phyloP scores from a whole-genome alignment of 2,888 invertebrate genomes.

The Corbicula japonica region DNA sequence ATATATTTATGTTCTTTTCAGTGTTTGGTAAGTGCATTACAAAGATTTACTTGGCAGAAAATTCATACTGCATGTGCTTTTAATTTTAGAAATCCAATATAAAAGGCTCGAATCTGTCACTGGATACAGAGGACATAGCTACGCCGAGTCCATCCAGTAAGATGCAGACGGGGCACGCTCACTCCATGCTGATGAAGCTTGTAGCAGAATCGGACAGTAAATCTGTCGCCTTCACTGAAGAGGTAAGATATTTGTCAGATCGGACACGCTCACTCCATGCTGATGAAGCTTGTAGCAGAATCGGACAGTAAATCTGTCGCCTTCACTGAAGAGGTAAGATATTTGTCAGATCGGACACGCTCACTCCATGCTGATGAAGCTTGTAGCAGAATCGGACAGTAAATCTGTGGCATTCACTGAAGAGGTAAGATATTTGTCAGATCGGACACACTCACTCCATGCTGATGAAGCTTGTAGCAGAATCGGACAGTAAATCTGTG shows the following conservation, averaged over 20 bases:
- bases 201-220: constrained; percentile 96
- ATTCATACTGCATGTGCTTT: not conserved
- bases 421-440: constrained; percentile 95
- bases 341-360: constrained; percentile 93
- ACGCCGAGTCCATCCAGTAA: constrained; percentile 90
- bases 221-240: constrained; percentile 98
- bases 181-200: constrained; percentile 95
- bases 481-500: constrained; percentile 95
- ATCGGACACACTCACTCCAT: constrained; percentile 93
- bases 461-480: constrained; percentile 96
- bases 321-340: constrained; percentile 96
- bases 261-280: constrained; percentile 93
- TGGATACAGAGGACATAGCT: constrained; percentile 76
- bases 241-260: constrained; percentile 93
- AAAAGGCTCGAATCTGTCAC: constrained; percentile 48
- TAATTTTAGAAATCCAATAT: constrained; percentile 42
- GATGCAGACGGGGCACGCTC: constrained; percentile 92
- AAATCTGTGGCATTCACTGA: constrained; percentile 98
- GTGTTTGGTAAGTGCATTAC: too few relatives aligned
- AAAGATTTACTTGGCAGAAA: too few relatives aligned
- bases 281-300: constrained; percentile 95
- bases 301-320: constrained; percentile 97
- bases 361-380: constrained; percentile 94
- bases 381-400: constrained; percentile 95
- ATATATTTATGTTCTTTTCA: too few relatives aligned